A percentile compares a stretch with the other conserved stretches of the same genome.
Conservation (phyloP, 2,888 invertebrate species). For the Periphyllus acericola region DNA sequence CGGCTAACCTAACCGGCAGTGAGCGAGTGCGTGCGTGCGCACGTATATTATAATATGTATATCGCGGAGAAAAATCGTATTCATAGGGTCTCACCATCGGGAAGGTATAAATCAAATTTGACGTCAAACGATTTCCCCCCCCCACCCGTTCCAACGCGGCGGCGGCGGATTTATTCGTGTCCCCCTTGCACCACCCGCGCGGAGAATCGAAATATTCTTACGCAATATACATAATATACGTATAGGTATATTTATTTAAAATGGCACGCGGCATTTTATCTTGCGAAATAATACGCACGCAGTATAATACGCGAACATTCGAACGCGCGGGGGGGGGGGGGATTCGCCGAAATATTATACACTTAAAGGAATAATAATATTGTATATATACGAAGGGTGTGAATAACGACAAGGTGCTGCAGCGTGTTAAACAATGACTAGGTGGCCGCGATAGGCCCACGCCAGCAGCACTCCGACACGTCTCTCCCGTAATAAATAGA, state of each 20-base stretch:
- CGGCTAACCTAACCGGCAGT: too few species aligned
- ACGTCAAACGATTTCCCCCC: slow-evolving; percentile 52
- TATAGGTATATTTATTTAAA: slow-evolving; percentile 47
- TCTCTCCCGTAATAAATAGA: slow-evolving; percentile 53
- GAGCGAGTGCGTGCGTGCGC: not conserved
- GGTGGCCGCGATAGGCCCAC: slow-evolving; percentile 28
- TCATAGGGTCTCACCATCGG: slow-evolving; percentile 23
- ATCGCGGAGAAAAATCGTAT: slow-evolving; percentile 55
- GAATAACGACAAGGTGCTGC: slow-evolving; percentile 27
- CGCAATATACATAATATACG: not conserved
- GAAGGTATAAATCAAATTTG: slow-evolving; percentile 59
- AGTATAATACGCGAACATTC: not conserved
- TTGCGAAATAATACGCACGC: slow-evolving; percentile 25
- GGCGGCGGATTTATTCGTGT: slow-evolving; percentile 45
- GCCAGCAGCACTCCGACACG: slow-evolving; percentile 35
- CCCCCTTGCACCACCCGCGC: not conserved
- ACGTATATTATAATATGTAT: not conserved
- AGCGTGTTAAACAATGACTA: slow-evolving; percentile 52
- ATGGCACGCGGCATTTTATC: slow-evolving; percentile 48
- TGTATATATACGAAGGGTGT: slow-evolving; percentile 12
- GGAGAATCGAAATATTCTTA: slow-evolving; percentile 25
- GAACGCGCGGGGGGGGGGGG: slow-evolving; percentile 1
- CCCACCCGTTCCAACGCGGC: slow-evolving; percentile 15
- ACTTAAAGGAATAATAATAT: slow-evolving; percentile 47
- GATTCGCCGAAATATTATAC: slow-evolving; percentile 39